Base-by-base conservation (phyloP, 2,797 vertebrate genomes). In the Poecilia gillii region DNA sequence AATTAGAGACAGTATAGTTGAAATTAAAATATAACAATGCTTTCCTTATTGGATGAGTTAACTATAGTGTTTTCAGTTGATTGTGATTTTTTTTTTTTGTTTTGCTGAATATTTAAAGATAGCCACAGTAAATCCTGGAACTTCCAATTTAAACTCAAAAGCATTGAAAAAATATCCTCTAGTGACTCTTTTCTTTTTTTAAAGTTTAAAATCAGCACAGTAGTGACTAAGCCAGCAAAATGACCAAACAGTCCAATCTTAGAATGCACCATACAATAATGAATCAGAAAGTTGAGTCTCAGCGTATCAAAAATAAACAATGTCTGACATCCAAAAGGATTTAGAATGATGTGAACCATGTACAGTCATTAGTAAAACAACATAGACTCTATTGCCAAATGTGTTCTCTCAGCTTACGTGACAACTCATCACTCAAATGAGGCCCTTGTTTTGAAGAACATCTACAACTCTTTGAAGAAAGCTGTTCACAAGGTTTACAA, bases 111-210 rank as follows among this genome's bases (percentile, higher is more conserved):
- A 36, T 84, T 89, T 80, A 81, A 85, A 76, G 55, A 74, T 74
- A 14, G 46, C 45, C 76, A 77, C 79, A 86, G 73, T 85, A 68
- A 87, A 74, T 78, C 71, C 45, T 47, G 23, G 47, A 71, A 77
- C 79, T 80, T 78, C 55, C 66, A 76, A 91, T 91, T 87, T 79
- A 90, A 71, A 62, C 57, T 81, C 81, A 80, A 89, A 80, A 87
- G 81, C 84, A 77, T 47, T 28, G 74, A 82, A 85, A 77, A 46
- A 79, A 71, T 70, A 79, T 76, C 49, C 80, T 49, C 72, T 53
- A 84, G 64, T 81, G 59, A 84, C 70, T 64, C 64, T 57, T 87
- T 82, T 81, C 1, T 33, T 33, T 23, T 23, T 41, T 68, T 11
- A 39, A 68, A 70, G 23, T 45, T 81, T 85, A 91, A 90, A 81